A percentile compares a stretch with the other conserved stretches of the same genome.
Evolutionary conservation across 2,113 vertebrate species (phyloP).

Genomic region (Pelodiscus sinensis): DNA sequence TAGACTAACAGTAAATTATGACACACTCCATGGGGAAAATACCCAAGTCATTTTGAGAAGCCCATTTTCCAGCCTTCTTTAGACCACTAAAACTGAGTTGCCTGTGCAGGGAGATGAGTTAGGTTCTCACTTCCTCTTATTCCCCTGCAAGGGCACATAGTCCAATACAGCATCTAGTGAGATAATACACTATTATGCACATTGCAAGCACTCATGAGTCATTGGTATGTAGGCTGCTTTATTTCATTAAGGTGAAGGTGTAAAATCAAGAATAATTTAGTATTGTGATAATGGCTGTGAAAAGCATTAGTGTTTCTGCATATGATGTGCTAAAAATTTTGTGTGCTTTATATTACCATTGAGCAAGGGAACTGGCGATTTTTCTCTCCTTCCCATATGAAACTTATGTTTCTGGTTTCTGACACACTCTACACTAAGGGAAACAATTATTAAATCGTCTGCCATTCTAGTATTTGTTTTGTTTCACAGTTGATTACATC

Average conservation of each 20-base stretch:
- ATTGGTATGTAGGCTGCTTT: background rate
- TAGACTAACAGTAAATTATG: too few relatives aligned
- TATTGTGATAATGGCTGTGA: background rate
- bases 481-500: background rate
- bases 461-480: background rate
- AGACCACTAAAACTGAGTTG: background rate
- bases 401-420: background rate
- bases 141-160: background rate
- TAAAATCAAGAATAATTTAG: background rate
- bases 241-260: background rate
- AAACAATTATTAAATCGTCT: background rate
- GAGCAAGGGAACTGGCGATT: background rate
- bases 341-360: background rate
- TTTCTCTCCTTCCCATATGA: background rate
- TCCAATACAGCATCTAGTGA: background rate
- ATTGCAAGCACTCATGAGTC: background rate
- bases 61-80: background rate
- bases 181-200: background rate
- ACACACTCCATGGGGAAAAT: too few relatives aligned
- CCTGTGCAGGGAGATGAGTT: background rate
- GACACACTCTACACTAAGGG: background rate
- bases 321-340: background rate
- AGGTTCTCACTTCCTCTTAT: background rate
- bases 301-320: background rate
- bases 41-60: background rate